Conservation (phyloP, 2,888 invertebrate genomes). For the Leptopilina syphax region DNA sequence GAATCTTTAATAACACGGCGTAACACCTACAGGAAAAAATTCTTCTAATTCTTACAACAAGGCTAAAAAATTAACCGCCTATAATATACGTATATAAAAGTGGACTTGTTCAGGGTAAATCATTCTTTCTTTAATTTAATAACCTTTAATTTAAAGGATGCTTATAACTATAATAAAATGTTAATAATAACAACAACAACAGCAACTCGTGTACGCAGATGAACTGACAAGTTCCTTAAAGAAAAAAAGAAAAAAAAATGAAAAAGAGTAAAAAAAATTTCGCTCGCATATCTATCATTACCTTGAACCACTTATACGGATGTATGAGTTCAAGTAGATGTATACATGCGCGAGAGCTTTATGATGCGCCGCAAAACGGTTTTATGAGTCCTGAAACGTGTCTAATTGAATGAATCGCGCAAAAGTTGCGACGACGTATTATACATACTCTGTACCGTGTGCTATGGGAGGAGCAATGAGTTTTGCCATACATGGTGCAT, state of each 20-base stretch:
- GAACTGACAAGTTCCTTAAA: constrained; percentile 40
- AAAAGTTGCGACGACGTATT: constrained; percentile 43
- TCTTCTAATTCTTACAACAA: not conserved
- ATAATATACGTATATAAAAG: too few relatives aligned
- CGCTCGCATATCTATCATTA: constrained; percentile 39
- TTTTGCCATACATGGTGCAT: constrained; percentile 40
- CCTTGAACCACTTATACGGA: constrained; percentile 40
- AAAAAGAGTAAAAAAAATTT: not conserved
- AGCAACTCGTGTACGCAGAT: constrained; percentile 15
- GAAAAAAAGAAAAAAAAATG: not conserved
- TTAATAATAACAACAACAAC: too few relatives aligned
- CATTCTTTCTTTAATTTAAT: constrained; percentile 33
- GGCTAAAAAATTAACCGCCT: not conserved
- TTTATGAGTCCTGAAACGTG: constrained; percentile 48
- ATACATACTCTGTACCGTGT: constrained; percentile 31
- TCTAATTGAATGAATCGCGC: constrained; percentile 54
- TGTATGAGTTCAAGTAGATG: constrained; percentile 25
- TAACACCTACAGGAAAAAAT: constrained; percentile 17
- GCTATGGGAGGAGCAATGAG: not conserved
- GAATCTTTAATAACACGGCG: constrained; percentile 31
- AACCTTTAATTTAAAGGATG: constrained; percentile 4
- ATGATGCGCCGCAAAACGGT: constrained; percentile 37
- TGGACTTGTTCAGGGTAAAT: constrained; percentile 21
- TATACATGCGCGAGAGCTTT: constrained; percentile 3
- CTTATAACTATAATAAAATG: constrained; percentile 3